A percentile compares a stretch with the other conserved stretches of the same genome.
phyloP scores from a whole-genome alignment of 1,140 invertebrate species.

The Bombus sylvicola region DNA sequence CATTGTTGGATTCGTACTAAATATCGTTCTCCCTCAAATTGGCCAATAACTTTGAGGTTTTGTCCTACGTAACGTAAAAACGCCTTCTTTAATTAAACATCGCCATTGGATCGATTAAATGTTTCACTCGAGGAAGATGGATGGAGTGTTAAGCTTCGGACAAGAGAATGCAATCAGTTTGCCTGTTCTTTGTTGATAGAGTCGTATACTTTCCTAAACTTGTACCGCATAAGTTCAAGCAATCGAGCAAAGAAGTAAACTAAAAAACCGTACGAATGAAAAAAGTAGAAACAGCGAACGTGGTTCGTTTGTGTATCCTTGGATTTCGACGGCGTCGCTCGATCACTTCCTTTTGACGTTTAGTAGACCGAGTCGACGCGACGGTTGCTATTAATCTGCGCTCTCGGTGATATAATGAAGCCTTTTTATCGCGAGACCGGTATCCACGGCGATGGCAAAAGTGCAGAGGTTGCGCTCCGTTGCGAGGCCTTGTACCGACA shows the following conservation, averaged over 20 bases:
- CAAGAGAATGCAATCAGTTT: too few relatives aligned
- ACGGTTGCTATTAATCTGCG: background rate
- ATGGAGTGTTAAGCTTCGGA: too few relatives aligned
- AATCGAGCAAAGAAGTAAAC: background rate
- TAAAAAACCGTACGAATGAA: background rate
- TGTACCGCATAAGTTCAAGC: too few relatives aligned
- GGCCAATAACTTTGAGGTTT: background rate
- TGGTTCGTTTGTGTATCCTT: background rate
- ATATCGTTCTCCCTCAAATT: background rate
- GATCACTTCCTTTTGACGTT: conserved; percentile 33
- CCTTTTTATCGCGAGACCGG: conserved; percentile 58
- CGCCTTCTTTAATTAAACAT: too few relatives aligned
- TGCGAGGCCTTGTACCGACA: conserved; percentile 52
- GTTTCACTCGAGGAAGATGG: too few relatives aligned
- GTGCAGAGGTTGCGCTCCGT: conserved; percentile 57
- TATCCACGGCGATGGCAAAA: conserved; percentile 53
- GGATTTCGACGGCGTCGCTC: conserved; percentile 6
- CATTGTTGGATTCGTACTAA: conserved; percentile 42
- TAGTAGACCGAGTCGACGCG: background rate
- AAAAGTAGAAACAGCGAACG: too few relatives aligned
- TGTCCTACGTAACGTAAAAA: too few relatives aligned
- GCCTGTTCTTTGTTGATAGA: too few relatives aligned
- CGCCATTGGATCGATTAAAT: too few relatives aligned
- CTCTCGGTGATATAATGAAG: conserved; percentile 51
- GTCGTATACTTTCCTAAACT: too few relatives aligned